These are phyloP conservation scores for Trachops cirrhosus DNA, from an alignment of 2,797 vertebrate species.

Conservation along the genomic window DNA sequence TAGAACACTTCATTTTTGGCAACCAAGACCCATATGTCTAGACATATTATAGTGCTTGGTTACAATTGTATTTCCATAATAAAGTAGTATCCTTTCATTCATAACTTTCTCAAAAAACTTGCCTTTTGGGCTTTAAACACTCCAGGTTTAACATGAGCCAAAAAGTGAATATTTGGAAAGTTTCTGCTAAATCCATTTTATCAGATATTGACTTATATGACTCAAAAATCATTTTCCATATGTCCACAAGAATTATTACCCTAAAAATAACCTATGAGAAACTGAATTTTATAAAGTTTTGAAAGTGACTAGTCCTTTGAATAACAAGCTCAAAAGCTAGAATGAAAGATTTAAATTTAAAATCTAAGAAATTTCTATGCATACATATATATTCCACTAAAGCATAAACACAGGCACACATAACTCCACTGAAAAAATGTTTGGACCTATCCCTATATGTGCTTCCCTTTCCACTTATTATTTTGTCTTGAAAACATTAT, in stretches of 20 bases:
- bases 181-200: constrained; percentile 77
- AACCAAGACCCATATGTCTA: constrained; percentile 60
- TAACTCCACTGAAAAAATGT: not conserved
- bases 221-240: constrained; percentile 76
- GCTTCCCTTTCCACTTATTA: not conserved
- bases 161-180: constrained; percentile 75
- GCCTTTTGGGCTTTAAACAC: constrained; percentile 56
- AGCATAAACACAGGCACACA: not conserved
- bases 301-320: constrained; percentile 45
- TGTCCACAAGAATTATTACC: constrained; percentile 67
- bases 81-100: constrained; percentile 65
- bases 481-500: not conserved
- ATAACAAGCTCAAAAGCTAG: constrained; percentile 40
- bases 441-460: not conserved
- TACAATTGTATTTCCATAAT: constrained; percentile 73
- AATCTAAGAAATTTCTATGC: not conserved
- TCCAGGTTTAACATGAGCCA: constrained; percentile 55
- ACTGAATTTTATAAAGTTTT: constrained; percentile 54
- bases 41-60: constrained; percentile 69
- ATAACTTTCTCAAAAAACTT: constrained; percentile 66
- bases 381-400: not conserved
- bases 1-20: constrained; percentile 64
- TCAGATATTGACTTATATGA: constrained; percentile 74
- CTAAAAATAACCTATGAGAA: constrained; percentile 36
- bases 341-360: constrained; percentile 56